These are phyloP conservation scores for Aphodius sticticus DNA, from an alignment of 2,888 invertebrate species.

Conservation along the genomic window DNA sequence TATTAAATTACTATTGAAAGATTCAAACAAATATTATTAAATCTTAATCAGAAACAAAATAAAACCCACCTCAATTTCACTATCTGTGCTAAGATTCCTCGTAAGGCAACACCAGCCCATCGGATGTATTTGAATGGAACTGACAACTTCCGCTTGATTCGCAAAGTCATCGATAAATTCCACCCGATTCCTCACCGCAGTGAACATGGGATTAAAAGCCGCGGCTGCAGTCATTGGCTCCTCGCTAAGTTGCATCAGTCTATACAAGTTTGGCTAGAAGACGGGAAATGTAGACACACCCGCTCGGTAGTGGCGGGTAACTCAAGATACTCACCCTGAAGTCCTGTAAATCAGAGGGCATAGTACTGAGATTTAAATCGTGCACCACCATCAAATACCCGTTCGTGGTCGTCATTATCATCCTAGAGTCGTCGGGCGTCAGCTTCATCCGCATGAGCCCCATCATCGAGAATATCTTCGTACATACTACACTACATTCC, in stretches of 20 bases:
- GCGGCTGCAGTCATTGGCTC: constrained; percentile 83
- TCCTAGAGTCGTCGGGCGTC: constrained; percentile 84
- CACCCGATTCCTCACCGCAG: constrained; percentile 79
- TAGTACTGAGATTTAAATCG: constrained; percentile 80
- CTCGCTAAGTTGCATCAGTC: constrained; percentile 87
- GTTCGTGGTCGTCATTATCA: constrained; percentile 90
- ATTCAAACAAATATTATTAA: too few relatives aligned
- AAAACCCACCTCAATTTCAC: constrained; percentile 79
- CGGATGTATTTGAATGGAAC: constrained; percentile 88
- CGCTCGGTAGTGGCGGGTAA: not conserved
- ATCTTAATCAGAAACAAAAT: too few relatives aligned
- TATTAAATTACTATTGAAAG: too few relatives aligned
- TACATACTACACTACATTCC: constrained; percentile 78
- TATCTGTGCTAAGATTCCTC: constrained; percentile 85
- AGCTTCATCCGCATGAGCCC: constrained; percentile 86
- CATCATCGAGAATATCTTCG: constrained; percentile 86
- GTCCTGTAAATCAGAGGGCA: constrained; percentile 82
- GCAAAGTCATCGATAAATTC: constrained; percentile 94
- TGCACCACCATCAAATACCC: constrained; percentile 92
- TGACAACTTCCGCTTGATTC: constrained; percentile 90
- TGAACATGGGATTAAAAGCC: constrained; percentile 84
- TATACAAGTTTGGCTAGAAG: constrained; percentile 85
- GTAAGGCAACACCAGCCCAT: constrained; percentile 90
- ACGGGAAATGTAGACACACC: constrained; percentile 30
- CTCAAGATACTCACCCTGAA: constrained; percentile 71